phyloP scores from a whole-genome alignment of 2,113 vertebrate genomes.

The Candoia aspera region DNA sequence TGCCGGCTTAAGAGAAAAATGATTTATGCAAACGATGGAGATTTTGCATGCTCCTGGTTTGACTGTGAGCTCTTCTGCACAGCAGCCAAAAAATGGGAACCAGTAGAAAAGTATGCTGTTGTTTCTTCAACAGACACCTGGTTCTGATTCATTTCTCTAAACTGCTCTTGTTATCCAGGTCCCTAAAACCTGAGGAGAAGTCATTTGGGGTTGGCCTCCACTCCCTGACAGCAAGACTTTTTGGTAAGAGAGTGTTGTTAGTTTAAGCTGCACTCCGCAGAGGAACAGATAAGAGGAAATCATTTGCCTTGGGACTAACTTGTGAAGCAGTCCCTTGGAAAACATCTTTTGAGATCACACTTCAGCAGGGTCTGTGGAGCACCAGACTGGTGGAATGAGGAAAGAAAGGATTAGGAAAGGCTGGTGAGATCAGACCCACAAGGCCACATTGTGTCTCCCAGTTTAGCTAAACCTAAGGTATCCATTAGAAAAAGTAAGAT shows the following conservation, averaged over 20 bases:
- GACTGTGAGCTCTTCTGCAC: neutral
- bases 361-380: neutral
- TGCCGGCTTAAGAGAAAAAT: neutral
- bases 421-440: neutral
- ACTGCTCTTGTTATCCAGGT: constrained; percentile 60
- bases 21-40: neutral
- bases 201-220: constrained; percentile 78
- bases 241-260: constrained; percentile 71
- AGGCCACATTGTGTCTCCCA: neutral
- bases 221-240: constrained; percentile 66
- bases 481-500: neutral
- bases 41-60: neutral
- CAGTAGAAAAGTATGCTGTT: neutral
- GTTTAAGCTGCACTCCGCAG: neutral
- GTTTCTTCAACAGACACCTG: neutral
- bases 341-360: neutral
- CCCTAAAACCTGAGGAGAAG: constrained; percentile 77
- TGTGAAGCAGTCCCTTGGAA: neutral
- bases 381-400: neutral
- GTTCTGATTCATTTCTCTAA: neutral
- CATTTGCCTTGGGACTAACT: neutral
- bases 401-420: neutral
- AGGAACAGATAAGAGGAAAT: neutral
- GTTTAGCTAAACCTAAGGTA: neutral
- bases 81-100: neutral